Evolutionary conservation across 1,140 invertebrate species (phyloP).

Genomic region (Lordiphosa stackelbergi): DNA sequence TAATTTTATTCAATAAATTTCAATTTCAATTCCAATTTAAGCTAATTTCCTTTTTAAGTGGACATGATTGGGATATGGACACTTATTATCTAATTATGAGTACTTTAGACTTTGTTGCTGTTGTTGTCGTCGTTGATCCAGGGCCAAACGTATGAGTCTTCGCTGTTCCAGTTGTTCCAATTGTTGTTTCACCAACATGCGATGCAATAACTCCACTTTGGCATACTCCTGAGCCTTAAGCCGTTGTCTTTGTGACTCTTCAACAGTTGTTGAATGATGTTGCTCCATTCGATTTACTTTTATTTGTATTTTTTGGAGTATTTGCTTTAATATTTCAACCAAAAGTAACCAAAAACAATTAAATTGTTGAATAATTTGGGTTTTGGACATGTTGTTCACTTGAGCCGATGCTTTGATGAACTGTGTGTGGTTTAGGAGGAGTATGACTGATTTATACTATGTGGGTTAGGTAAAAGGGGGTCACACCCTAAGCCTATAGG

Average conservation of each 20-base stretch:
- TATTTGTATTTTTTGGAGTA: not conserved
- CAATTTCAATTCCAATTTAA: slow-evolving; percentile 42
- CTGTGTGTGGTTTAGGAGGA: too few relatives aligned
- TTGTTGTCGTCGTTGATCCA: slow-evolving; percentile 5
- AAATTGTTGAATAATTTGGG: not conserved
- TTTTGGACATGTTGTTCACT: too few relatives aligned
- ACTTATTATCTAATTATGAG: slow-evolving; percentile 23
- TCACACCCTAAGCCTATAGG: too few relatives aligned
- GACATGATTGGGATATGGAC: slow-evolving; percentile 12
- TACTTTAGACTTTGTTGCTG: slow-evolving; percentile 21
- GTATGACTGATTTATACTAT: too few relatives aligned
- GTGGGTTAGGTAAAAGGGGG: too few relatives aligned
- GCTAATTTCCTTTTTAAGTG: slow-evolving; percentile 17
- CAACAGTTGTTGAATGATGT: not conserved
- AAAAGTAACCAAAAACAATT: too few relatives aligned
- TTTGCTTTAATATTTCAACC: not conserved
- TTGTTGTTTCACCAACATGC: slow-evolving; percentile 46
- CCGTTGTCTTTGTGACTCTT: not conserved
- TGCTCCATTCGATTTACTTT: slow-evolving; percentile 1
- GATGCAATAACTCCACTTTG: slow-evolving; percentile 50
- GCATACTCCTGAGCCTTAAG: slow-evolving; percentile 20
- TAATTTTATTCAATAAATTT: slow-evolving; percentile 25
- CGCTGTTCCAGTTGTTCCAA: slow-evolving; percentile 45
- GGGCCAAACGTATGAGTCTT: slow-evolving; percentile 27
- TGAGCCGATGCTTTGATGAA: too few relatives aligned